Conservation (phyloP, 2,888 invertebrate species). For the Schizotus pectinicornis region DNA sequence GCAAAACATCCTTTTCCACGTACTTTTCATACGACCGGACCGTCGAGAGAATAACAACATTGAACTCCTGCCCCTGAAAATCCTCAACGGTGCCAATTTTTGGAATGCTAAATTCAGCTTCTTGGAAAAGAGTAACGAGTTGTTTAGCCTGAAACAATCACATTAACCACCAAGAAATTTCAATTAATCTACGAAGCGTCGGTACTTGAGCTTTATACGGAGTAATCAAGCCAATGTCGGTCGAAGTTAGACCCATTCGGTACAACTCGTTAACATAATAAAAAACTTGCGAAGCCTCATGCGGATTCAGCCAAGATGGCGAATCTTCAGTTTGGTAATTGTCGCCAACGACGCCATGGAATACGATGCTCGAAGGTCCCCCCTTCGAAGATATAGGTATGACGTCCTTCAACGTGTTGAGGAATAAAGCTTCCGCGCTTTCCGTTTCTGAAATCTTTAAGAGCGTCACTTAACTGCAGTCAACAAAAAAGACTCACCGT, state of each 20-base stretch:
- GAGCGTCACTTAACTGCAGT: slow-evolving; percentile 3
- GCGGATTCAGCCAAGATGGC: slow-evolving; percentile 89
- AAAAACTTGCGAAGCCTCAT: slow-evolving; percentile 74
- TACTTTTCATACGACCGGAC: slow-evolving; percentile 63
- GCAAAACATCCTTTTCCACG: slow-evolving; percentile 58
- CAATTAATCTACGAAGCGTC: neutral
- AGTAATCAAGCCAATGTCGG: slow-evolving; percentile 88
- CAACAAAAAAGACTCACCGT: slow-evolving; percentile 58
- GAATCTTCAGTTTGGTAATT: slow-evolving; percentile 77
- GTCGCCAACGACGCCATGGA: slow-evolving; percentile 73
- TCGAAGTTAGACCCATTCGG: slow-evolving; percentile 65
- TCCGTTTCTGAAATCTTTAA: slow-evolving; percentile 53
- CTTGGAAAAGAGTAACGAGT: slow-evolving; percentile 34
- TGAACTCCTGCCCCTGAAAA: slow-evolving; percentile 83
- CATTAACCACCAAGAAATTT: slow-evolving; percentile 1
- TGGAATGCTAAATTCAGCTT: slow-evolving; percentile 63
- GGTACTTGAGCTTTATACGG: slow-evolving; percentile 90
- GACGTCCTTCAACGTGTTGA: slow-evolving; percentile 51
- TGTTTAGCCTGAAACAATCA: slow-evolving; percentile 60
- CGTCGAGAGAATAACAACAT: slow-evolving; percentile 76
- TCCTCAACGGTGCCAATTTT: slow-evolving; percentile 85
- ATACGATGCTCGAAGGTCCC: slow-evolving; percentile 66
- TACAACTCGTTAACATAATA: slow-evolving; percentile 71
- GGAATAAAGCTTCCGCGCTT: slow-evolving; percentile 58
- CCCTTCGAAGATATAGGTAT: slow-evolving; percentile 52